Base-by-base conservation (phyloP, 2,113 vertebrate species). In the Gallinago paraguaiae region DNA sequence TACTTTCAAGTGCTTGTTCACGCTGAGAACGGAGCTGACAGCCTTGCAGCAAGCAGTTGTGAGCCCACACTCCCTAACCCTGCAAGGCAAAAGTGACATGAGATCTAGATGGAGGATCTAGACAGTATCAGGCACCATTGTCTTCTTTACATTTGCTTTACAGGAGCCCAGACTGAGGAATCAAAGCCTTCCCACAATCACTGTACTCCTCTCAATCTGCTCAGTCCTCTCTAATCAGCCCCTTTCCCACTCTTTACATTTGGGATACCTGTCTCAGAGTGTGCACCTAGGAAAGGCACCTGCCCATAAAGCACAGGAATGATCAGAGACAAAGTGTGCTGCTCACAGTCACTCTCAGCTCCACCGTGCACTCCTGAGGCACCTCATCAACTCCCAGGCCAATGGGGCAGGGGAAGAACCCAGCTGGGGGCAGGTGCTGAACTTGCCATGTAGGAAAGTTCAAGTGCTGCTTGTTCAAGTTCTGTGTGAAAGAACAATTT, bases 1-100 rank as follows among this genome's bases (percentile, higher is more conserved):
- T 13, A 98, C 97, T 88, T 81, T 91, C 37, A 98, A 89, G 35
- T 48, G 35, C 41, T 57, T 82, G 85, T 95, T 98, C 46, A 64
- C 24, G 4, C 93, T 79, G 86, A 98, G 78, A 74, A 97, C 77
- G 0, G 92, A 50, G 59, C 97, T 35, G 45, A 98, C 22, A 9
- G 91, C 91, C 27, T 93, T 87, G 83, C 98, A 98, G 94, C 97
- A 97, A 35, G 95, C 94, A 2, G 88, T 63, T 0, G 98, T 98
- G 84, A 98, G 72, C 57, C 95, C 71, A 0, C 98, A 98, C 35
- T 96, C 95, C 83, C 97, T 97, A 33, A 97, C 23, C 98, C 98
- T 98, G 94, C 17, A 77, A 79, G 50, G 46, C 25, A 69, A 63
- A 86, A 84, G 53, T 6, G 37, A 71, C 10, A 16, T 5, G 30